These are phyloP conservation scores for Empidonax alnorum DNA, from an alignment of 2,113 vertebrate species.

Conservation along the genomic window DNA sequence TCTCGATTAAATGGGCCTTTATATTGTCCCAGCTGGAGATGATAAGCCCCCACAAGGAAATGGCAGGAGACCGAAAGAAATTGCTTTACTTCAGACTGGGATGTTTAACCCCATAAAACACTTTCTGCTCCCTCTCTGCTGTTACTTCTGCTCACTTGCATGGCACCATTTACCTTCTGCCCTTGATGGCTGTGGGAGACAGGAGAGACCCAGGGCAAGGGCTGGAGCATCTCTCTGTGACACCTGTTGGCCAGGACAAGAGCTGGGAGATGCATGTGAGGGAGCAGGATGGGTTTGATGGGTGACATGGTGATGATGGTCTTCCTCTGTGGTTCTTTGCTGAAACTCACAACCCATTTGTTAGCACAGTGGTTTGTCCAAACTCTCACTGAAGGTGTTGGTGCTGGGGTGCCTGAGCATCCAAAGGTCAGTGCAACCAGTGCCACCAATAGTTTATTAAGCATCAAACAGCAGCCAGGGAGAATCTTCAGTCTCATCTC, in stretches of 20 bases:
- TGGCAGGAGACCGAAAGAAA: slow-evolving; percentile 65
- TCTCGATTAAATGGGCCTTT: slow-evolving; percentile 74
- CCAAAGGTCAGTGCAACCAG: not conserved
- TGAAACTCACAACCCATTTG: not conserved
- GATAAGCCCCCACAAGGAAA: slow-evolving; percentile 69
- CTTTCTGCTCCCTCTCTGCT: not conserved
- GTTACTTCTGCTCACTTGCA: not conserved
- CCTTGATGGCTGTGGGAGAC: not conserved
- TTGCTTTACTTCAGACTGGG: slow-evolving; percentile 67
- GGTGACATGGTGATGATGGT: not conserved
- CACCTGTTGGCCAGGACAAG: not conserved
- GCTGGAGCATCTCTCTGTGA: not conserved
- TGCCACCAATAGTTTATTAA: not conserved
- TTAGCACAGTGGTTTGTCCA: not conserved
- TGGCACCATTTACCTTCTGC: not conserved
- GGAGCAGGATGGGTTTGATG: not conserved
- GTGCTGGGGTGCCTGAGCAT: not conserved
- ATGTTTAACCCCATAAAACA: slow-evolving; percentile 63
- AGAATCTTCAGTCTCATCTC: not conserved
- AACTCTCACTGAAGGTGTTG: not conserved
- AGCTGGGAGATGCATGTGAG: not conserved
- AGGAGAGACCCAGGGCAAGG: not conserved
- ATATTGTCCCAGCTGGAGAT: slow-evolving; percentile 73
- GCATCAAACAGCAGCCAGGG: not conserved
- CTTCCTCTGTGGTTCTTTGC: not conserved